These are phyloP conservation scores for Limulus polyphemus DNA, from an alignment of 2,888 invertebrate species.

Conservation along the genomic window DNA sequence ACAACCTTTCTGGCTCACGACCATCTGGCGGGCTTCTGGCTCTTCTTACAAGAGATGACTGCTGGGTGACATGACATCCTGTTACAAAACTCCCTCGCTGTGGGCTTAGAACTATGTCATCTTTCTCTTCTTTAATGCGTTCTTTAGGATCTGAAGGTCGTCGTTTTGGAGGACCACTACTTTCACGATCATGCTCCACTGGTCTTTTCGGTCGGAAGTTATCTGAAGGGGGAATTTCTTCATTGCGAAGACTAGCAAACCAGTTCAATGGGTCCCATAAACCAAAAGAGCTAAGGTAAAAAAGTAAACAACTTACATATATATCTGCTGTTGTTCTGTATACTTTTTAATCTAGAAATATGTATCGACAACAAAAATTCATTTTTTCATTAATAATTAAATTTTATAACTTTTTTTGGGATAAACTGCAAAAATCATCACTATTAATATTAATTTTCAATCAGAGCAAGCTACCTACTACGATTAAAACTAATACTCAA, in stretches of 20 bases:
- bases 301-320: no score
- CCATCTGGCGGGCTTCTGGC: constrained; percentile 25
- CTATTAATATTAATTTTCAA: no score
- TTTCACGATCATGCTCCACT: constrained; percentile 27
- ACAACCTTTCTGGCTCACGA: constrained; percentile 21
- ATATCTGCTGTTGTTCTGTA: no score
- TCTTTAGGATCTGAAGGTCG: constrained; percentile 42
- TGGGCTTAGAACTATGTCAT: constrained; percentile 70
- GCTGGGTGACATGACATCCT: constrained; percentile 62
- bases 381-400: no score
- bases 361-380: no score
- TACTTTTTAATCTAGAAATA: no score
- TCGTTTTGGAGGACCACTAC: constrained; percentile 27
- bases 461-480: no score
- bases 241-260: constrained; percentile 17
- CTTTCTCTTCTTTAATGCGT: constrained; percentile 65
- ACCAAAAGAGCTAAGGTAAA: constrained; percentile 10
- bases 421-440: no score
- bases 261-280: constrained; percentile 23
- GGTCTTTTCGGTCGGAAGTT: constrained; percentile 25
- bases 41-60: constrained; percentile 10
- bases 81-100: constrained; percentile 74
- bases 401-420: no score
- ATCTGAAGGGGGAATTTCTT: constrained; percentile 21
- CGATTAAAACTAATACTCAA: no score